phyloP scores from a whole-genome alignment of 2,888 invertebrate species.

The Cabera pusaria region DNA sequence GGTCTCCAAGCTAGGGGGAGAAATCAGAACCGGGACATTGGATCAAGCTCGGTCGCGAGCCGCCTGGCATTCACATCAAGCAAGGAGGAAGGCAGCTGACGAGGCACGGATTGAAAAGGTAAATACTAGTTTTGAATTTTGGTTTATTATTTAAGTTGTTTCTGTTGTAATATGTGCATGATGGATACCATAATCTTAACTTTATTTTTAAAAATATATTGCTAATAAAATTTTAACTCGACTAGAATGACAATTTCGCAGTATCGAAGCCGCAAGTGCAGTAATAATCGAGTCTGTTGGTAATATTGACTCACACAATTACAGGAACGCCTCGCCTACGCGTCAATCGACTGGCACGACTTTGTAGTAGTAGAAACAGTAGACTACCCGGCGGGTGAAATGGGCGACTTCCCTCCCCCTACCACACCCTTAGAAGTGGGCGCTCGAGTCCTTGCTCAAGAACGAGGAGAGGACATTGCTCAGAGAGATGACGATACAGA shows the following conservation, averaged over 20 bases:
- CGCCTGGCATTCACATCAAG: slow-evolving; percentile 98
- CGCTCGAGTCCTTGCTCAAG: slow-evolving; percentile 93
- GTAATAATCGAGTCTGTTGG: no score
- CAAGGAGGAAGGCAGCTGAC: slow-evolving; percentile 94
- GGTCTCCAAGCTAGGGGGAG: slow-evolving; percentile 89
- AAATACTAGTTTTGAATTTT: no score
- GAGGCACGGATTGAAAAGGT: slow-evolving; percentile 97
- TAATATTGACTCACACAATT: no score
- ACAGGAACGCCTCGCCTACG: slow-evolving; percentile 98
- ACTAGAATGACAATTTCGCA: no score
- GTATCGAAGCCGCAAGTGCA: no score
- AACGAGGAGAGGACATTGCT: slow-evolving; percentile 88
- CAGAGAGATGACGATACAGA: slow-evolving; percentile 84
- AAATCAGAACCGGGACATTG: slow-evolving; percentile 87
- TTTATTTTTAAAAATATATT: no score
- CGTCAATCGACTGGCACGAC: slow-evolving; percentile 99
- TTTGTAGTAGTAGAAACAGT: slow-evolving; percentile 99
- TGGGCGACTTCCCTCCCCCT: slow-evolving; percentile 97
- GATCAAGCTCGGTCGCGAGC: slow-evolving; percentile 97
- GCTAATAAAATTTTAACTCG: no score
- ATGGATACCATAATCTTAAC: no score
- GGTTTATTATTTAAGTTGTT: no score
- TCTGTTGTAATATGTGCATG: no score
- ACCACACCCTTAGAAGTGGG: slow-evolving; percentile 99
- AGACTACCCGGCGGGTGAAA: slow-evolving; percentile 98